Evolutionary conservation across 2,113 vertebrate genomes (phyloP).

Genomic region (Xenus cinereus): DNA sequence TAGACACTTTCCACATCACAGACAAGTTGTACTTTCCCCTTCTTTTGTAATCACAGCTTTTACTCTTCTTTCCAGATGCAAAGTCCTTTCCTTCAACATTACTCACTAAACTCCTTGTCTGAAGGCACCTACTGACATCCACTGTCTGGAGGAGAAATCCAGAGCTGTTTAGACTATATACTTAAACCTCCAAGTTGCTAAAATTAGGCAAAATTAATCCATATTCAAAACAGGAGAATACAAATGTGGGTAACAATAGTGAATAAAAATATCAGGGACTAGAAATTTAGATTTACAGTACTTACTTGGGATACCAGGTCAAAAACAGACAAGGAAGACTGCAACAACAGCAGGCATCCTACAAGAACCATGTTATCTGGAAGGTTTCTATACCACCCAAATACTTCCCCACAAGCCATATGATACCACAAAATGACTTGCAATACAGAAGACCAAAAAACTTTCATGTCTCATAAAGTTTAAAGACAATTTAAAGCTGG

Average conservation of each 20-base stretch:
- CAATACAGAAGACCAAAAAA: neutral
- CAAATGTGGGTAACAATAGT: neutral
- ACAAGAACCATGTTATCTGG: neutral
- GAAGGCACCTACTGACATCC: neutral
- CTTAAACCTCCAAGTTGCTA: neutral
- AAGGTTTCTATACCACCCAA: neutral
- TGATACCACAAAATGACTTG: neutral
- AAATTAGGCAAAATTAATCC: neutral
- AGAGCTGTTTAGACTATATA: neutral
- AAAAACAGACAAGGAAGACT: neutral
- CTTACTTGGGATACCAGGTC: neutral
- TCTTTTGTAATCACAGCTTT: neutral
- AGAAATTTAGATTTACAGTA: neutral
- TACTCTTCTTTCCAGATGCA: neutral
- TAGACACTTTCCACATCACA: neutral
- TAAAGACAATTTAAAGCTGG: slow-evolving; percentile 23
- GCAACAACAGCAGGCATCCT: neutral
- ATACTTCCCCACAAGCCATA: neutral
- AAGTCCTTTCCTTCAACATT: neutral
- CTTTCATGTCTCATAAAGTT: neutral
- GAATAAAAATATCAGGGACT: neutral
- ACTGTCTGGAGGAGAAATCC: neutral
- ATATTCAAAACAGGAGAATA: neutral
- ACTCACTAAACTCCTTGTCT: neutral
- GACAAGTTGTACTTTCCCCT: neutral